Percentiles rank a stretch among this genome's conserved stretches.
These are phyloP conservation scores for Rhagonycha lutea DNA, from an alignment of 2,888 invertebrate species.

Conservation along the genomic window DNA sequence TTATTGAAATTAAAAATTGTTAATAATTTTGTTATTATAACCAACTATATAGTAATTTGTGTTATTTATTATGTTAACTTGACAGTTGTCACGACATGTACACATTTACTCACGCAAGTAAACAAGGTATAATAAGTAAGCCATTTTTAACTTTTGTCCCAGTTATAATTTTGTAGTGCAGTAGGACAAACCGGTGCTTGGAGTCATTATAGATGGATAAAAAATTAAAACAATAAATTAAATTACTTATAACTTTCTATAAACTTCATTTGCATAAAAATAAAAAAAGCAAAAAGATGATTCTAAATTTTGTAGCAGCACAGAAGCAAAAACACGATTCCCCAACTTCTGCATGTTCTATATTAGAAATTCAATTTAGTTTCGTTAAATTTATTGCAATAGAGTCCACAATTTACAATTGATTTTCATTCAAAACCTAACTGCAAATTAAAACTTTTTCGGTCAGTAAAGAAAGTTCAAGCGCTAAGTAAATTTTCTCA, in stretches of 20 bases:
- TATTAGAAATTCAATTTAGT: neutral
- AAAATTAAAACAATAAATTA: neutral
- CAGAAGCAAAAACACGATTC: neutral
- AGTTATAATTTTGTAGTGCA: slow-evolving; percentile 19
- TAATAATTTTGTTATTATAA: neutral
- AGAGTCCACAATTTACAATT: neutral
- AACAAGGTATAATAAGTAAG: neutral
- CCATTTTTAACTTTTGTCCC: slow-evolving; percentile 6
- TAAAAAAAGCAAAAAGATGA: neutral
- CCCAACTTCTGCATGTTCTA: neutral
- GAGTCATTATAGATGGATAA: neutral
- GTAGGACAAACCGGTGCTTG: slow-evolving; percentile 12
- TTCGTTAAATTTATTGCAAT: neutral
- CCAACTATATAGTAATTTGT: neutral
- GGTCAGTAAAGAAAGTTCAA: slow-evolving; percentile 8
- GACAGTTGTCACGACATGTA: slow-evolving; percentile 1
- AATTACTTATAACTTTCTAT: neutral
- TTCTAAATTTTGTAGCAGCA: neutral
- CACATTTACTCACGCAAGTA: slow-evolving; percentile 20
- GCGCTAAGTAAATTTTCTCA: slow-evolving; percentile 16
- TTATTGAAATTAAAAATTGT: neutral
- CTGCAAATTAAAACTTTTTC: slow-evolving; percentile 21
- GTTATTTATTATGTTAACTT: neutral
- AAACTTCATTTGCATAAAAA: neutral
- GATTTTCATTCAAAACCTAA: slow-evolving; percentile 1